Percentiles rank a stretch among this genome's conserved stretches.
Evolutionary conservation across 2,113 vertebrate genomes (phyloP).

Genomic region (Hemichromis elongatus): DNA sequence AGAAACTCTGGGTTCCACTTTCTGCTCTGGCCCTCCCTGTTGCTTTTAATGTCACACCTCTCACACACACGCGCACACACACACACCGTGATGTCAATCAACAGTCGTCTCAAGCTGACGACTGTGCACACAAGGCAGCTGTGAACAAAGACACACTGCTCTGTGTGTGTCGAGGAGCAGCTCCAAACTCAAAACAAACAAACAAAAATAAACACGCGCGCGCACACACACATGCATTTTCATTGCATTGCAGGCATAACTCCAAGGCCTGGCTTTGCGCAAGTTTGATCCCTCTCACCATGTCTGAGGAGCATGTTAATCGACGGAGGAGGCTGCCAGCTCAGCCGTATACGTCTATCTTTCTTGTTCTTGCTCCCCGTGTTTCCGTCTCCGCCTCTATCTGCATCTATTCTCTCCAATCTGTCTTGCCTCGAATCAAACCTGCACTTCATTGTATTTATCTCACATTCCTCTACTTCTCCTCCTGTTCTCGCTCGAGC

Average conservation of each 20-base stretch:
- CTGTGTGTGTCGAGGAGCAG: background rate
- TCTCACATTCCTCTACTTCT: constrained; percentile 25
- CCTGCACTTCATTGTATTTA: constrained; percentile 12
- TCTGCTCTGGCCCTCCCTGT: background rate
- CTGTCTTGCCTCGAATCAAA: constrained; percentile 26
- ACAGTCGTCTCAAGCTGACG: constrained; percentile 20
- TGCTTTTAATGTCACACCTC: constrained; percentile 46
- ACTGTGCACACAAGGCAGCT: constrained; percentile 20
- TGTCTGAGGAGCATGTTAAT: constrained; percentile 74
- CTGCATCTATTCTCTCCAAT: constrained; percentile 28
- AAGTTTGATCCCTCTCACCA: constrained; percentile 60
- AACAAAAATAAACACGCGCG: constrained; percentile 8
- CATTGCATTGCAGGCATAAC: constrained; percentile 50
- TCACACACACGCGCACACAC: background rate
- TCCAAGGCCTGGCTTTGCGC: constrained; percentile 46
- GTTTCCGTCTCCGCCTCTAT: constrained; percentile 16
- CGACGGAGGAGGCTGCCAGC: constrained; percentile 56
- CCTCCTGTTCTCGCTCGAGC: background rate
- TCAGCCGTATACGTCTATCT: constrained; percentile 44
- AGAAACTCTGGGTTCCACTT: background rate
- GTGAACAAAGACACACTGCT: constrained; percentile 35
- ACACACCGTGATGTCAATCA: constrained; percentile 35
- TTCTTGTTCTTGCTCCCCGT: constrained; percentile 7
- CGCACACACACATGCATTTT: background rate
- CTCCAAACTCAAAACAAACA: constrained; percentile 24